Conservation (phyloP, 35 echinoderm and acorn worm species). For the Strongylocentrotus purpuratus region DNA sequence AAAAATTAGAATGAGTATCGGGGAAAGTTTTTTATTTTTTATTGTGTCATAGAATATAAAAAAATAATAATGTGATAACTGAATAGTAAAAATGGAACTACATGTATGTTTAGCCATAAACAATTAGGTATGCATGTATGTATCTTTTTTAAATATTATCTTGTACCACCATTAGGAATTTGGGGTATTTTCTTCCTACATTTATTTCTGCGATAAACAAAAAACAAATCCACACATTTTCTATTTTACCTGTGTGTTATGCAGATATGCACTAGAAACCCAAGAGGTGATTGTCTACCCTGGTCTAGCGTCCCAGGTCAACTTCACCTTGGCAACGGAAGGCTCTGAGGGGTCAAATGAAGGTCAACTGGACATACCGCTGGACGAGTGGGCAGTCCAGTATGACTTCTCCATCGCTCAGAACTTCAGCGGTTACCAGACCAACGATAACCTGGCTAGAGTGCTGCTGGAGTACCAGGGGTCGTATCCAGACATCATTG, state of each 20-base stretch:
- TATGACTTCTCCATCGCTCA: constrained; percentile 68
- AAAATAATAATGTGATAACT: too few species aligned
- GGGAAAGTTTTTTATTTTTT: too few species aligned
- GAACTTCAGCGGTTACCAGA: constrained; percentile 64
- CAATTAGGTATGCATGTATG: too few species aligned
- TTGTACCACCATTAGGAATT: too few species aligned
- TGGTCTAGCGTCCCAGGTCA: constrained; percentile 56
- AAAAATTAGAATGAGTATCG: too few species aligned
- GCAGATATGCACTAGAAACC: constrained; percentile 67
- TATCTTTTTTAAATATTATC: too few species aligned
- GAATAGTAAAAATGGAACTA: too few species aligned
- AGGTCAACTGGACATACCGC: neutral
- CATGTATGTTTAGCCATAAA: too few species aligned
- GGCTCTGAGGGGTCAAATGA: neutral
- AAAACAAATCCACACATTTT: neutral
- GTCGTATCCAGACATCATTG: constrained; percentile 29
- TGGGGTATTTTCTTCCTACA: too few species aligned
- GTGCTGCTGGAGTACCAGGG: constrained; percentile 30
- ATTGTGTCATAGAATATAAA: too few species aligned
- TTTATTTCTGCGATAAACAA: too few species aligned
- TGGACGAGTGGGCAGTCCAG: constrained; percentile 53
- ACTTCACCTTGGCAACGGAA: constrained; percentile 67
- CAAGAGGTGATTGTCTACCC: constrained; percentile 56
- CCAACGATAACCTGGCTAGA: constrained; percentile 48
- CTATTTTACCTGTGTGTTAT: neutral